Percentiles rank a stretch among this genome's conserved stretches.
Conservation (phyloP, 2,113 vertebrate genomes). For the Vimba vimba region DNA sequence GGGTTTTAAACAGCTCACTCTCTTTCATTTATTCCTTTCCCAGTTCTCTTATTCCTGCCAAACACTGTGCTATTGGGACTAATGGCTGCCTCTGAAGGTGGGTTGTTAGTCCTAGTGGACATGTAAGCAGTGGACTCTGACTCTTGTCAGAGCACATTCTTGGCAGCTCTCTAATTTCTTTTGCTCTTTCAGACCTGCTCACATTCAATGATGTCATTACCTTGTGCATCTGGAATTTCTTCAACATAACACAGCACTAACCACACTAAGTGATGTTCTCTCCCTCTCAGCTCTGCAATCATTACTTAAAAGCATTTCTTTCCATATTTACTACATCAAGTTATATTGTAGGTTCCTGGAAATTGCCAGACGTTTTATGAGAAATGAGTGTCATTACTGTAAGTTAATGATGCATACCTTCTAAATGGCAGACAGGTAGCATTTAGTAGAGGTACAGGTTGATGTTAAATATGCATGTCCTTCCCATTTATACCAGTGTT, state of each 20-base stretch:
- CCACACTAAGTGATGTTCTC: slow-evolving; percentile 1
- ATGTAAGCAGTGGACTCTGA: background rate
- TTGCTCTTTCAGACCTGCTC: slow-evolving; percentile 38
- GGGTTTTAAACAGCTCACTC: background rate
- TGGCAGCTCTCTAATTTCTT: slow-evolving; percentile 22
- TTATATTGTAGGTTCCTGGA: slow-evolving; percentile 16
- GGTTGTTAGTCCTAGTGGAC: background rate
- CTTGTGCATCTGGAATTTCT: slow-evolving; percentile 46
- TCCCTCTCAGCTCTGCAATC: background rate
- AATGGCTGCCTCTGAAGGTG: slow-evolving; percentile 1
- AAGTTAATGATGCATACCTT: slow-evolving; percentile 38
- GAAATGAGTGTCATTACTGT: slow-evolving; percentile 27
- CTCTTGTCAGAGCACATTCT: background rate
- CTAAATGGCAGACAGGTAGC: slow-evolving; percentile 45
- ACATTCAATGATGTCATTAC: slow-evolving; percentile 56
- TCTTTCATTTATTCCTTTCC: background rate
- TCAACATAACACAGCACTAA: slow-evolving; percentile 12
- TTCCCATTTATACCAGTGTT: background rate
- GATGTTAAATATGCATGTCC: background rate
- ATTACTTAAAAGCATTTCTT: slow-evolving; percentile 40
- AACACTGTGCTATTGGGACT: background rate
- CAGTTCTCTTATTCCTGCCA: slow-evolving; percentile 1
- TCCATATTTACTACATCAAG: slow-evolving; percentile 37
- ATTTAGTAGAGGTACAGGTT: slow-evolving; percentile 27
- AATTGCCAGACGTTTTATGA: background rate